phyloP scores from a whole-genome alignment of 2,113 vertebrate species.

The Hymenochirus boettgeri region DNA sequence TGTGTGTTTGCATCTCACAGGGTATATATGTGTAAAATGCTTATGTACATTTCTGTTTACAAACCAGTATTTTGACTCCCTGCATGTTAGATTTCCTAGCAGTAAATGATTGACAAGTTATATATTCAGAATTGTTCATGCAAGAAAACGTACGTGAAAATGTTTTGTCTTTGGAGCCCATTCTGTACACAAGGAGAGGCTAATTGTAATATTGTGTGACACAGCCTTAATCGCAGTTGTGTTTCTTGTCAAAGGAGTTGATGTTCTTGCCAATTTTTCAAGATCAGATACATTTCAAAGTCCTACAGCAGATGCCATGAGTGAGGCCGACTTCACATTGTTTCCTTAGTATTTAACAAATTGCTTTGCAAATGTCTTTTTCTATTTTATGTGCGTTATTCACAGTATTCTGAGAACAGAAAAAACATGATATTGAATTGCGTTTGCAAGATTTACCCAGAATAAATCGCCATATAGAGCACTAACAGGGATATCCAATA shows the following conservation, averaged over 20 bases:
- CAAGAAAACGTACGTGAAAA: conserved; percentile 2
- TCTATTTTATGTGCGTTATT: no score
- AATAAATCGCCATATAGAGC: no score
- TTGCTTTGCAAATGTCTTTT: conserved; percentile 30
- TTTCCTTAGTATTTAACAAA: conserved; percentile 30
- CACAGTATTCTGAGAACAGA: no score
- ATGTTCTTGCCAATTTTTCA: conserved; percentile 27
- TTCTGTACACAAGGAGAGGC: not conserved
- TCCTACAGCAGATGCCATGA: conserved; percentile 29
- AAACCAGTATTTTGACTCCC: not conserved
- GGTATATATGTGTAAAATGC: no score
- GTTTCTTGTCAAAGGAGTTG: not conserved
- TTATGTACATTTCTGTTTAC: no score
- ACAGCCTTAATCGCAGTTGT: conserved; percentile 4
- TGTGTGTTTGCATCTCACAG: no score
- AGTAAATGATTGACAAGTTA: conserved; percentile 5
- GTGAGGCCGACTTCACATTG: conserved; percentile 8
- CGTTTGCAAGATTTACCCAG: no score
- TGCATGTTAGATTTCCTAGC: not conserved
- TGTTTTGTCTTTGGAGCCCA: conserved; percentile 26
- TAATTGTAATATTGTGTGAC: conserved; percentile 20
- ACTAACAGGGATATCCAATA: no score
- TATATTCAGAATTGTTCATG: conserved; percentile 4
- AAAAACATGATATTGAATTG: no score
- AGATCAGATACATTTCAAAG: conserved; percentile 34